phyloP scores from a whole-genome alignment of 2,797 vertebrate species.

The Pangasius larnaudii region DNA sequence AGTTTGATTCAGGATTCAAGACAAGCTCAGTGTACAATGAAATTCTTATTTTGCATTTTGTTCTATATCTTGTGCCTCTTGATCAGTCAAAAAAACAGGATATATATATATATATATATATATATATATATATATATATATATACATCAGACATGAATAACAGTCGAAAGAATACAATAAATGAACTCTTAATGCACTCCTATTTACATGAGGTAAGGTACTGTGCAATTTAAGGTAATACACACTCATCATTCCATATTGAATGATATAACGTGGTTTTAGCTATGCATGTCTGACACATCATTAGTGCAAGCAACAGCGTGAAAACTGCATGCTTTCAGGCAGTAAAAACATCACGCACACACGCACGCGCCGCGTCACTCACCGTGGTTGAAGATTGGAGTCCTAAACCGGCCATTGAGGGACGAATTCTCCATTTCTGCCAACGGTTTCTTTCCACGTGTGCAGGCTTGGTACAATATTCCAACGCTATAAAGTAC shows the following conservation, averaged over 20 bases:
- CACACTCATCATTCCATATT: background rate
- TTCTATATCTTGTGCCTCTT: background rate
- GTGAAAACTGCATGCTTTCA: background rate
- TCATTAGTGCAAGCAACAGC: background rate
- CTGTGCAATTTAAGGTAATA: background rate
- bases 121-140: background rate
- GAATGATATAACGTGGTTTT: background rate
- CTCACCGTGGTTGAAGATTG: slow-evolving; percentile 80
- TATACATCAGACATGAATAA: background rate
- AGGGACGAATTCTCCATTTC: slow-evolving; percentile 75
- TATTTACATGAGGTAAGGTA: background rate
- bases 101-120: background rate
- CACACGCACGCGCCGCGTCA: slow-evolving; percentile 25
- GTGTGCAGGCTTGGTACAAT: background rate
- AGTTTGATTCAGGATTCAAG: background rate
- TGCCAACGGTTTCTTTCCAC: background rate
- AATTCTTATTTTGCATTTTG: background rate
- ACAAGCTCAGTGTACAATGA: background rate
- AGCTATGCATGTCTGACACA: background rate
- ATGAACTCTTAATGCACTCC: background rate
- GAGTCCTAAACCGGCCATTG: slow-evolving; percentile 74
- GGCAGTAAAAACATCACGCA: background rate
- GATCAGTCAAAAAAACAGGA: background rate
- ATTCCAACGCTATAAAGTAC: background rate
- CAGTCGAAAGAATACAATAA: background rate